Conservation (phyloP, 2,797 vertebrate genomes). For the Eurystomus glaucurus region DNA sequence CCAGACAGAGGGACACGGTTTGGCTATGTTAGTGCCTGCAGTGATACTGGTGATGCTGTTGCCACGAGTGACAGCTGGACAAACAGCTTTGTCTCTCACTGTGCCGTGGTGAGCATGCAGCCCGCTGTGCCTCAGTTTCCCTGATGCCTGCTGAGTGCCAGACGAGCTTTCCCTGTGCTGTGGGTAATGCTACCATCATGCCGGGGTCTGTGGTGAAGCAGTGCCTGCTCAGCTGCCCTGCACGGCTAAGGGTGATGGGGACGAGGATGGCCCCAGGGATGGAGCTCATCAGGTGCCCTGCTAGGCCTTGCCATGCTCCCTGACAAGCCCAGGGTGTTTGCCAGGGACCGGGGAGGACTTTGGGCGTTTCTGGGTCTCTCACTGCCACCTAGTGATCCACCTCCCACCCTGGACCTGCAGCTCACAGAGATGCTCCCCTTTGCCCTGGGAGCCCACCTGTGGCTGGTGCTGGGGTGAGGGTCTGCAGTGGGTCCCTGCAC, state of each 20-base stretch:
- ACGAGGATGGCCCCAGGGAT: not conserved
- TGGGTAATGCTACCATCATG: rapidly evolving
- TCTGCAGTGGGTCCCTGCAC: not conserved
- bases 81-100: not conserved
- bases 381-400: constrained; percentile 46
- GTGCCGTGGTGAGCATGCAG: rapidly evolving
- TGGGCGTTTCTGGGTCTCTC: not conserved
- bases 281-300: not conserved
- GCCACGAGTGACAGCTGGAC: not conserved
- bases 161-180: not conserved
- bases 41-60: not conserved
- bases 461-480: rapidly evolving
- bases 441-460: not conserved
- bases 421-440: not conserved
- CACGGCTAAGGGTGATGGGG: not conserved
- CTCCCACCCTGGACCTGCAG: not conserved
- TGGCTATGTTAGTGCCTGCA: not conserved
- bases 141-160: rapidly evolving
- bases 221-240: rapidly evolving
- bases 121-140: not conserved
- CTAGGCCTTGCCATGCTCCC: not conserved
- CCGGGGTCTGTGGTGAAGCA: rapidly evolving
- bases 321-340: not conserved
- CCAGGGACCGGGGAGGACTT: not conserved
- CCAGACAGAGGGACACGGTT: rapidly evolving